These are phyloP conservation scores for Bettongia penicillata DNA, from an alignment of 2,113 vertebrate species.

Conservation along the genomic window DNA sequence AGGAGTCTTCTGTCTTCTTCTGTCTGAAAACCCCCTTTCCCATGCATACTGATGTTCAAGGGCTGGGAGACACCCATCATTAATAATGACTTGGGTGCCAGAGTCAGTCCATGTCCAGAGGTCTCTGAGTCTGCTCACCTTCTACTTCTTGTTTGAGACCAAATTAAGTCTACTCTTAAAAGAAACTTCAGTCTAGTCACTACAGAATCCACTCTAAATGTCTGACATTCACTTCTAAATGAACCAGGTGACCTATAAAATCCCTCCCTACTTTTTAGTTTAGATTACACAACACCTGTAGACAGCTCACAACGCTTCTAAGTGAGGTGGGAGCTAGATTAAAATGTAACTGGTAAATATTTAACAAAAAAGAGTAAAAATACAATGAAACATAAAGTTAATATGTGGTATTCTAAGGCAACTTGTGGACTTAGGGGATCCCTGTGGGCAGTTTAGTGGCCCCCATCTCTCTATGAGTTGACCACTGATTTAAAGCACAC, in stretches of 20 bases:
- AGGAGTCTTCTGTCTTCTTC: not conserved
- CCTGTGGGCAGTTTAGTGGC: not conserved
- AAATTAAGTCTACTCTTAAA: not conserved
- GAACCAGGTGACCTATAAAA: too few relatives aligned
- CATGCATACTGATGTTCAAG: not conserved
- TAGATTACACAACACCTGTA: not conserved
- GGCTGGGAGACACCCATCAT: not conserved
- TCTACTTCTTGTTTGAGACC: not conserved
- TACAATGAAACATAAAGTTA: not conserved
- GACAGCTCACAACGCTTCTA: not conserved
- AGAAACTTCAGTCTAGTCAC: not conserved
- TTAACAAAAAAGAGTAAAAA: not conserved
- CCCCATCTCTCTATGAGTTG: accelerated
- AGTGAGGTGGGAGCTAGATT: not conserved
- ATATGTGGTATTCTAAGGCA: too few relatives aligned
- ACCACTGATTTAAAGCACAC: not conserved
- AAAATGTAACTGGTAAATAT: not conserved
- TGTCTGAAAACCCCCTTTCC: too few relatives aligned
- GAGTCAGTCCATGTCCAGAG: too few relatives aligned
- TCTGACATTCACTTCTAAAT: not conserved
- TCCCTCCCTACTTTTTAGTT: too few relatives aligned
- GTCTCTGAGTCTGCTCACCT: accelerated
- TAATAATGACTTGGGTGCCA: not conserved
- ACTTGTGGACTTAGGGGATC: not conserved
- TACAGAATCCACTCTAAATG: too few relatives aligned